Evolutionary conservation across 2,888 invertebrate genomes (phyloP).

Genomic region (Clepsis dumicolana): DNA sequence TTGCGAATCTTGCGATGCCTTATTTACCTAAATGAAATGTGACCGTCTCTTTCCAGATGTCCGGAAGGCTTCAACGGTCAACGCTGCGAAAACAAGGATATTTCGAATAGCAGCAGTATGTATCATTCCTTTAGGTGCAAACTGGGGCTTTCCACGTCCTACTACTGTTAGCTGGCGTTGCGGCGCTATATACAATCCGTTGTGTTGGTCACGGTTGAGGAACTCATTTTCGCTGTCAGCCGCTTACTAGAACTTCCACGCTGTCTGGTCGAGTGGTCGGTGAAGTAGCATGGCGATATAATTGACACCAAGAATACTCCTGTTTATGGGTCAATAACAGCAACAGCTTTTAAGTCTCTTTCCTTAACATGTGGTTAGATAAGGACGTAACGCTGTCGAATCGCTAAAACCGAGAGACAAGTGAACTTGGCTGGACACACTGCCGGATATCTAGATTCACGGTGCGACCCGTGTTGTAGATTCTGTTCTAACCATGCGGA

Average conservation of each 20-base stretch:
- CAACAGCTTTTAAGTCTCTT: too few species aligned
- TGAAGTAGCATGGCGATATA: not conserved
- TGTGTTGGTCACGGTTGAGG: not conserved
- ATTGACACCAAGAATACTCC: not conserved
- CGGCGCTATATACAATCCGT: conserved; percentile 46
- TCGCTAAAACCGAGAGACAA: too few species aligned
- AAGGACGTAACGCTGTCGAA: too few species aligned
- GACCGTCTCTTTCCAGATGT: conserved; percentile 84
- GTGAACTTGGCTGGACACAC: too few species aligned
- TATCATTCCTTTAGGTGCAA: conserved; percentile 92
- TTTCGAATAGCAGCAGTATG: conserved; percentile 91
- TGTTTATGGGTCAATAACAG: too few species aligned
- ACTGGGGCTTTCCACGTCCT: conserved; percentile 91
- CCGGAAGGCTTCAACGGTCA: conserved; percentile 92
- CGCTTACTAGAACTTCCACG: not conserved
- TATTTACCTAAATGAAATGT: not conserved
- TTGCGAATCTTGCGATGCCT: too few species aligned
- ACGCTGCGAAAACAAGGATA: conserved; percentile 93
- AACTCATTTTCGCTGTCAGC: not conserved
- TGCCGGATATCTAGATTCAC: too few species aligned
- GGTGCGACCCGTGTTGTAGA: too few species aligned
- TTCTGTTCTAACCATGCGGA: too few species aligned
- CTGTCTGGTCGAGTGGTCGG: not conserved
- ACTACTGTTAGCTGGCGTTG: conserved; percentile 89
- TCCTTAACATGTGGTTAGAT: too few species aligned